Base-by-base conservation (phyloP, 2,797 vertebrate genomes). In the Onychomys leucogaster region DNA sequence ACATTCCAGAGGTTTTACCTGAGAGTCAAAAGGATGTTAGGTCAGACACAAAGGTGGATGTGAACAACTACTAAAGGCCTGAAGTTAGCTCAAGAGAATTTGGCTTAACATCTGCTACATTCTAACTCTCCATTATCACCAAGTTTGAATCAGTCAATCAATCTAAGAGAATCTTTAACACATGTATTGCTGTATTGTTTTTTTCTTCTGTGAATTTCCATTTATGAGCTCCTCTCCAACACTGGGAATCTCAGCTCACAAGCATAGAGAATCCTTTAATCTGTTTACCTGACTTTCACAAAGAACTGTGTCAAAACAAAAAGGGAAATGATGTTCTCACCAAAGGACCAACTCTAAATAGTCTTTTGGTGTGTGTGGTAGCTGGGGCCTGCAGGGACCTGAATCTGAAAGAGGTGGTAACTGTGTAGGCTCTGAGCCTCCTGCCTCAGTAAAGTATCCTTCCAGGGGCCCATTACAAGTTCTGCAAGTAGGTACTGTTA, bases 301-400 rank as follows among this genome's bases (percentile, higher is more conserved):
- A 80, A 32, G 78, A 87, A 89, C 49, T 71, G 61, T 41, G 49
- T 84, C 63, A 83, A 91, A 94, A 90, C 85, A 88, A 90, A 84
- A 84, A 49, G 32, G 0, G 69, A 95, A 96, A 71, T 32, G 75
- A 49, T 43, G 6, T 55, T 19, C 63, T 71, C 27, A 52, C 32
- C 23, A 61, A 65, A 16, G 11, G 65, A 96, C 75, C 63, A 63
- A 80, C 37, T 75, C 59, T 94, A 82, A n/a, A 9, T 82, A n/a
- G 92, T 88, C 75, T 94, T 92, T 82, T 69, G 78, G 41, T 61
- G 29, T n/a, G 12, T 49, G 2, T 61, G 57, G 78, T 16, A 25
- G 75, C 8, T 11, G 4, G 11, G 6, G 6, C n/a, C 87, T 78
- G 61, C 77, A 73, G 25, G 46, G 41, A 49, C 52, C 92, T 76